Base-by-base conservation (phyloP, 2,797 vertebrate species). In the Diplodus sargus region DNA sequence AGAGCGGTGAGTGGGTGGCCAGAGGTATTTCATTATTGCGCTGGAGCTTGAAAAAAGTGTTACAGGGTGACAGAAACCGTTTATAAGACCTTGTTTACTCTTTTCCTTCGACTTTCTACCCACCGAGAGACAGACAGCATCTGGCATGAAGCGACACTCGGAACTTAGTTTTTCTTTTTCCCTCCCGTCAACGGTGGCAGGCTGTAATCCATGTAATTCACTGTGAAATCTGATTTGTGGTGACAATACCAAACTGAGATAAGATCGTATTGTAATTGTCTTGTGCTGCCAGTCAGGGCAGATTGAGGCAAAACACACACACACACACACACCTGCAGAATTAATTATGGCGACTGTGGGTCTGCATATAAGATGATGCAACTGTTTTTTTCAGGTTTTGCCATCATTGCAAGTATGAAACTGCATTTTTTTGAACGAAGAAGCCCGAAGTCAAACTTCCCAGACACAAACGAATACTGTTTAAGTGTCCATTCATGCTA, bases 141-240 rank as follows among this genome's bases (percentile, higher is more conserved):
- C 47, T 52, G 58, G n/a, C n/a, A 58, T 42, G 60, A 48, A 80
- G 28, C 15, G 34, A 78, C 82, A 66, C 56, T 25, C 51, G 48
- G 51, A 76, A 70, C 49, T 70, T 59, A 12, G 78, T 82, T 68
- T 39, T 39, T 39, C 7, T 39, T 39, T 39, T 39, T 11, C 39
- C 39, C 83, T 62, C 52, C 52, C 43, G 59, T 84, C 23, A 54
- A 74, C 30, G n/a, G 16, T 5, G 14, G 54, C 52, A 14, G 48
- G 14, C 42, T 75, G 8, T 75, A 78, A 82, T 89, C 84, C 70
- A 54, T 77, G 82, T 80, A 70, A 88, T 81, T 85, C 71, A 42
- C 68, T 85, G 77, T 84, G 79, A 92, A 81, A 87, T 91, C 81
- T 85, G 86, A 90, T 86, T 85, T 79, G 64, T 43, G 76, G 86